Base-by-base conservation (phyloP, 2,888 invertebrate species). In the Pseudococcus viburni region DNA sequence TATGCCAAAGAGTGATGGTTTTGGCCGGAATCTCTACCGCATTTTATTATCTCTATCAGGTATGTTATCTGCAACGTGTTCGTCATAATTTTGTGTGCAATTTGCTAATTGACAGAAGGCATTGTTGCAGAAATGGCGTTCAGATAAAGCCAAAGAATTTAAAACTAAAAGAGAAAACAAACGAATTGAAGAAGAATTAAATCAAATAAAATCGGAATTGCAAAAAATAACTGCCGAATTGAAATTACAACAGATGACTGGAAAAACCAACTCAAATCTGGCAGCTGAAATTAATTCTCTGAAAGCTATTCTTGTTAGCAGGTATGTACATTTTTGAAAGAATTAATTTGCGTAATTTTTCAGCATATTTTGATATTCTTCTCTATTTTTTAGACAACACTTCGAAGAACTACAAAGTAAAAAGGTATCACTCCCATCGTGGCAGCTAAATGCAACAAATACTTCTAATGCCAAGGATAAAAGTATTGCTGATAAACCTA, bases 281-380 rank as follows among this genome's bases (percentile, higher is more conserved):
- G 22, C 77, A 33, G 39, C 80, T 17, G 88, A 88, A 88, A 59
- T 88, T n/a, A 88, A 88, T 88, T 88, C 88, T 17, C 42, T 88
- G 15, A 88, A 88, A 88, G 83, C 88, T 2, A 88, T 88, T 26
- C 33, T 88, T 55, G 83, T 83, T 12, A 80, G 88, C 88, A 88
- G 83, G 88, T 88, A 42, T n/a, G 26, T 26, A 4, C n/a, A 5
- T 55, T 55, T n/a, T 55, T 8, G 55, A 6, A 55, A n/a, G 0
- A 55, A 15, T 51, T 8, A 55, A n/a, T 7, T 39, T 39, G 4
- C 15, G 7, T 73, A 4, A 1, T 39, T 17, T 73, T 15, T 17
- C n/a, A 33, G 17, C 15, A 42, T 5, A 2, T 39, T 46, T 42
- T 15, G 2, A 55, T 59, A 85, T n/a, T 86, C n/a, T 86, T 42